A percentile compares a stretch with the other conserved stretches of the same genome.
Conservation (phyloP, 1,140 invertebrate species). For the Saccostrea glomerata region DNA sequence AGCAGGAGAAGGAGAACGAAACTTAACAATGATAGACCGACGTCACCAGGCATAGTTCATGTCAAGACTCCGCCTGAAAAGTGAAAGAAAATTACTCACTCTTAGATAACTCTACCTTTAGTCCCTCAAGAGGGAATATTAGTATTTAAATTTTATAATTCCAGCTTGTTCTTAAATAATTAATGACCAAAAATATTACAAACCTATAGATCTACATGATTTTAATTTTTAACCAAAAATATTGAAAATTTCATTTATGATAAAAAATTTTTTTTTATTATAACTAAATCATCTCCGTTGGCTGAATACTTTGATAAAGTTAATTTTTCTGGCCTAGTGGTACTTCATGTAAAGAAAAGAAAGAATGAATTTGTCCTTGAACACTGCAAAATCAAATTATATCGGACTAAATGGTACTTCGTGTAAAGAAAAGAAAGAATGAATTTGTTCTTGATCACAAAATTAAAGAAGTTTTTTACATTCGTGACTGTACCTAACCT, state of each 20-base stretch:
- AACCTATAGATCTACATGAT: too few species aligned
- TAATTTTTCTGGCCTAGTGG: not conserved
- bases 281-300: too few species aligned
- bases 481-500: not conserved
- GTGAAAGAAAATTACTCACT: not conserved
- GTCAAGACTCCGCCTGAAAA: not conserved
- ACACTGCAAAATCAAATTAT: not conserved
- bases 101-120: too few species aligned
- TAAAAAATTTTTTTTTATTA: too few species aligned
- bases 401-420: not conserved
- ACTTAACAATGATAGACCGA: not conserved
- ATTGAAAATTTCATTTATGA: too few species aligned
- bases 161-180: too few species aligned
- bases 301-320: not conserved
- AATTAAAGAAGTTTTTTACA: not conserved
- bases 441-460: not conserved
- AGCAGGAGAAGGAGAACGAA: not conserved
- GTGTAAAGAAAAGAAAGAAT: not conserved
- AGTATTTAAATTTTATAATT: too few species aligned
- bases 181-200: too few species aligned
- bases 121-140: too few species aligned
- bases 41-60: conserved; percentile 1
- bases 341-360: not conserved
- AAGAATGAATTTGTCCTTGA: not conserved
- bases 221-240: too few species aligned